Evolutionary conservation across 2,113 vertebrate genomes (phyloP).

Genomic region (Trematocara marginatum): DNA sequence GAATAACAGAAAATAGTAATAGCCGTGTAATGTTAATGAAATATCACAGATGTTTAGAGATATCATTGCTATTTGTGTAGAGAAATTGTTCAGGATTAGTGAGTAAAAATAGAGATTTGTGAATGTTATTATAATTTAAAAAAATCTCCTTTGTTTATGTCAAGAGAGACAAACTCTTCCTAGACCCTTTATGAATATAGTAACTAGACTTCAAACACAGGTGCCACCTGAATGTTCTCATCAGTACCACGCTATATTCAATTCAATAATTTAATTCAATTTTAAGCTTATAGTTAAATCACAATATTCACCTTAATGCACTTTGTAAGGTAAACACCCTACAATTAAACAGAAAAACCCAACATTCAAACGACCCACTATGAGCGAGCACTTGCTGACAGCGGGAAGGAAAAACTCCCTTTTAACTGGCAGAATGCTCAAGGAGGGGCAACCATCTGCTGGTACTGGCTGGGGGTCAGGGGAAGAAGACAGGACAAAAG

Average conservation of each 20-base stretch:
- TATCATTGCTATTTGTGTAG: background rate
- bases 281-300: background rate
- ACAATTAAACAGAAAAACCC: background rate
- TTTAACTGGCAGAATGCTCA: background rate
- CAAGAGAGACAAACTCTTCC: background rate
- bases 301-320: background rate
- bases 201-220: background rate
- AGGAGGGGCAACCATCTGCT: background rate
- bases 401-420: background rate
- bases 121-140: rapidly evolving
- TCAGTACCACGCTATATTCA: background rate
- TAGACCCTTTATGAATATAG: background rate
- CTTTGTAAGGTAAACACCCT: background rate
- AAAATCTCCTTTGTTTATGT: background rate
- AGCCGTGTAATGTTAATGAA: background rate
- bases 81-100: background rate
- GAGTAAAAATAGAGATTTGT: background rate
- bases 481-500: background rate
- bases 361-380: background rate
- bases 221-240: background rate
- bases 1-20: background rate
- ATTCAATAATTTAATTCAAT: background rate
- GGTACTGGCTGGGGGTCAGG: background rate
- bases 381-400: background rate
- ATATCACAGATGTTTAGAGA: background rate